phyloP scores from a whole-genome alignment of 2,888 invertebrate species.

The Muschampia plurimacula region DNA sequence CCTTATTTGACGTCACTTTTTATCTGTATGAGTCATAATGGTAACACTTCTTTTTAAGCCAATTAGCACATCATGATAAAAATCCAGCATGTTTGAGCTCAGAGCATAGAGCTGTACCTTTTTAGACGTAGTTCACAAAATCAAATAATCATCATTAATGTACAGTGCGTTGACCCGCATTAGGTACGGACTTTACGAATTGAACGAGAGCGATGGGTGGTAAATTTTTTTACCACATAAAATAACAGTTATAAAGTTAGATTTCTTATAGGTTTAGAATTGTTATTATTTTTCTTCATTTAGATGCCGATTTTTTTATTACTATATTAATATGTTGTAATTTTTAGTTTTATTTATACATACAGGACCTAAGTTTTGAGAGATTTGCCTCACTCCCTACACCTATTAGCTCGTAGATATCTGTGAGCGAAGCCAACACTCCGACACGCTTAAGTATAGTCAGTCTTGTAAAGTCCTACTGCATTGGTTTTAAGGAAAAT shows the following conservation, averaged over 20 bases:
- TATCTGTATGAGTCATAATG: not conserved
- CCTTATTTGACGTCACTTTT: constrained; percentile 10
- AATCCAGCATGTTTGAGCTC: constrained; percentile 3
- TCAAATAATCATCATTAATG: constrained; percentile 8
- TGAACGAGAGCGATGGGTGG: not conserved
- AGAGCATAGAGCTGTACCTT: constrained; percentile 6
- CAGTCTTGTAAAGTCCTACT: too few species aligned
- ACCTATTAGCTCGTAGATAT: too few species aligned
- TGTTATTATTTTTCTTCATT: too few species aligned
- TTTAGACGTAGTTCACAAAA: constrained; percentile 2
- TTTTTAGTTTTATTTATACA: too few species aligned
- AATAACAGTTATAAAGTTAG: not conserved
- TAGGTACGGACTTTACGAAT: constrained; percentile 7
- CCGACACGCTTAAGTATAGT: too few species aligned
- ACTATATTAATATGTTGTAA: too few species aligned
- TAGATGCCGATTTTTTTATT: too few species aligned
- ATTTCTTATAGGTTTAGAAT: not conserved
- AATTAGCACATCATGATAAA: constrained; percentile 9
- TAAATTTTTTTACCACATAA: not conserved
- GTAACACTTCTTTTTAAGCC: constrained; percentile 12
- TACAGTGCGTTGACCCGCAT: constrained; percentile 8
- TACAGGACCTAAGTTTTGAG: too few species aligned
- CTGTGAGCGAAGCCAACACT: too few species aligned
- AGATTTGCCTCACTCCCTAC: too few species aligned
- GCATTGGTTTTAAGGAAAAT: too few species aligned